These are phyloP conservation scores for Tenthredo livida DNA, from an alignment of 2,888 invertebrate species.

Conservation along the genomic window DNA sequence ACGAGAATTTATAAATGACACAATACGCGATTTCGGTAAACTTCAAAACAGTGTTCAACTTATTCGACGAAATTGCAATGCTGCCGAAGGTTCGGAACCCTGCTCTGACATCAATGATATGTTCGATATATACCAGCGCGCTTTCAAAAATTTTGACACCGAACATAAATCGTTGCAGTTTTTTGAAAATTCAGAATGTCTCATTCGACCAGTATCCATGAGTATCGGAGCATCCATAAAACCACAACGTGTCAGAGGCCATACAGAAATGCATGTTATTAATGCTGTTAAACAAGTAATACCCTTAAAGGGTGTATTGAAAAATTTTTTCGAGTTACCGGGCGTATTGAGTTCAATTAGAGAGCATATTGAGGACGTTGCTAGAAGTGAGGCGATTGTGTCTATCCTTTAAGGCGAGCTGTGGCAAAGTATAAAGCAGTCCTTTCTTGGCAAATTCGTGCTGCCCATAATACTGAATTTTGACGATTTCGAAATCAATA, in stretches of 20 bases:
- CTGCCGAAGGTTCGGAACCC: background rate
- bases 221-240: slow-evolving; percentile 12
- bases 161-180: slow-evolving; percentile 21
- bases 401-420: slow-evolving; percentile 53
- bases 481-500: slow-evolving; percentile 62
- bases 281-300: slow-evolving; percentile 46
- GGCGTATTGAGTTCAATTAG: slow-evolving; percentile 55
- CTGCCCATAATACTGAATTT: slow-evolving; percentile 57
- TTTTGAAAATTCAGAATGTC: slow-evolving; percentile 14
- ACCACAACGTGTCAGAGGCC: slow-evolving; percentile 18
- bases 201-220: slow-evolving; percentile 5
- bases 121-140: background rate
- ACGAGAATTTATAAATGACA: slow-evolving; percentile 6
- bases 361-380: slow-evolving; percentile 51
- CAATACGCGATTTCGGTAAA: background rate
- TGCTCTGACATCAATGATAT: background rate
- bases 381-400: slow-evolving; percentile 48
- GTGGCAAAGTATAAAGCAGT: slow-evolving; percentile 52
- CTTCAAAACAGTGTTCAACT: slow-evolving; percentile 9
- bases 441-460: slow-evolving; percentile 49
- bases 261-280: background rate
- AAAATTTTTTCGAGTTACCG: slow-evolving; percentile 58
- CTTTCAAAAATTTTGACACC: slow-evolving; percentile 13
- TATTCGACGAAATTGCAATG: background rate
- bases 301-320: slow-evolving; percentile 55